Base-by-base conservation (phyloP, 2,113 vertebrate genomes). In the Tiliqua scincoides region DNA sequence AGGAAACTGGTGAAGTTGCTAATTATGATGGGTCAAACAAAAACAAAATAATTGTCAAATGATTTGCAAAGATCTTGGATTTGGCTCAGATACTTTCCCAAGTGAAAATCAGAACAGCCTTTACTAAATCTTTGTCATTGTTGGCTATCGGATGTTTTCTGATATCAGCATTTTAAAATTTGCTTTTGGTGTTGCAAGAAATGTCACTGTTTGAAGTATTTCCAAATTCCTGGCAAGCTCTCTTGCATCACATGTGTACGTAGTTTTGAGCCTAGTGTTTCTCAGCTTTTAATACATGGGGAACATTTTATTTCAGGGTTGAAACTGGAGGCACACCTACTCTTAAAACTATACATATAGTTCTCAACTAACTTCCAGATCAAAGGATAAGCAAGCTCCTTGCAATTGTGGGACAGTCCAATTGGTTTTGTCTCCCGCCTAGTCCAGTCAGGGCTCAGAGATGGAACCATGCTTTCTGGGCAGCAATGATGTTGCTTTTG, bases 21-120 rank as follows among this genome's bases (percentile, higher is more conserved):
- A 76, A 91, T 79, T 89, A 92, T 93, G 86, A 85, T 79, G 86
- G 86, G 72, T 83, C 84, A 92, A 87, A 61, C 61, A 52, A 87
- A 85, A 88, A 91, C 85, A 91, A 93, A 90, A 91, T 88, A 93
- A 90, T 91, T 85, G 85, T 88, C 84, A 89, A 89, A 90, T 93
- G 89, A 91, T 93, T 93, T 87, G 89, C 80, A 79, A 89, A 70
- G 78, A 90, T 72, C 88, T 91, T 93, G 88, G 32, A 52, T 90
- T 94, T 93, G 90, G 85, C 90, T 92, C 52, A 35, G 78, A 37
- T 1, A 35, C 86, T 40, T 63, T 89, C 79, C 87, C 90, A 92
- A 90, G 87, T 85, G 88, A 88, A 93, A 65, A 85, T 73, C 65
- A 85, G 80, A 93, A 93, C 87, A 91, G 88, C 90, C 87, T 88